Evolutionary conservation across 2,888 invertebrate species (phyloP), one percentile per base, ranked within the genome.

Genomic region (Silvanus unidentatus): DNA sequence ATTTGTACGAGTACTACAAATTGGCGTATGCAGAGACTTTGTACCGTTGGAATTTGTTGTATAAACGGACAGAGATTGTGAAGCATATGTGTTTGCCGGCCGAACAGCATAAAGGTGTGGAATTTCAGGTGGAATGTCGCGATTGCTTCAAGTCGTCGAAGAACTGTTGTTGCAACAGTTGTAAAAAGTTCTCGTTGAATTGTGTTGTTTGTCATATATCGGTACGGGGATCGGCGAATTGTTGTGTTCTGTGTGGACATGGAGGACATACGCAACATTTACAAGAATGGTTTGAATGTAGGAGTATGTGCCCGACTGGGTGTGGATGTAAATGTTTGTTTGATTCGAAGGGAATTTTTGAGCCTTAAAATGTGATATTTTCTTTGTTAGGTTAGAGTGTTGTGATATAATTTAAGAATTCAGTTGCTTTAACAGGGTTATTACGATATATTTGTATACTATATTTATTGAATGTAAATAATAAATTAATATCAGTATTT

Each of bases 241-340:
- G 89, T 58, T 97, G 96, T 71, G 75, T 88, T 42, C 77, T 84
- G 49, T 97, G 97, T 73, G 92, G 92, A 0, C 97, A 97, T 71
- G 95, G 94, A 1, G 96, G 95, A 0, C 96, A 97, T 70, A 82
- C 87, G 2, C 71, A 75, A 39, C 95, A 95, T 70, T 80, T 96
- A 75, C 75, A 82, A 58, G 77, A 83, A 42, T 96, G 96, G 96
- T 88, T 88, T 69, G 71, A 77, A 28, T 77, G 77, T 42, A 84
- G 88, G 66, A 81, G 80, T 43, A 76, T 83, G 5, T 97, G 97
- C 62, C 89, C 96, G 0, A 84, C 89, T 1, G 95, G 94, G 16
- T 97, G 97, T 73, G 94, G 95, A 16, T 97, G 97, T 71, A 77
- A 78, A 53, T 97, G 96, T 68, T 74, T 91, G 45, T 76, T 81